Percentiles rank a stretch among this genome's conserved stretches.
Conservation (phyloP, 1,140 invertebrate genomes). For the Trachymyrmex cornetzi region DNA sequence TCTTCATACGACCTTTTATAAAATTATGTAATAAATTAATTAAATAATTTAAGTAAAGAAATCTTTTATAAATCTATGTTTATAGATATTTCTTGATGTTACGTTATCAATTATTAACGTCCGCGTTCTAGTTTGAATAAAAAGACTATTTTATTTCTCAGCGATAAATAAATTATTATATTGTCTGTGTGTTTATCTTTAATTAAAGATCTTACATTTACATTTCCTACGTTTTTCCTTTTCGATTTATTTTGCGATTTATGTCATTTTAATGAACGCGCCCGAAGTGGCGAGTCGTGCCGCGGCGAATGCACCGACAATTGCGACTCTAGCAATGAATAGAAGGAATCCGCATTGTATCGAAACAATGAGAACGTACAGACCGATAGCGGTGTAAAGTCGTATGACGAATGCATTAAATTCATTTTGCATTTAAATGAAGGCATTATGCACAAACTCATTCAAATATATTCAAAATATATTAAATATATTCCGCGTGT, state of each 20-base stretch:
- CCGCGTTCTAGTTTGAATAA: neutral
- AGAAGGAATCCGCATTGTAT: conserved; percentile 51
- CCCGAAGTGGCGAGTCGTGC: neutral
- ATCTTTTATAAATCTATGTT: neutral
- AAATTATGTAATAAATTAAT: too few relatives aligned
- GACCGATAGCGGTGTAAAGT: conserved; percentile 25
- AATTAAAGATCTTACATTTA: neutral
- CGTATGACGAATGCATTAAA: conserved; percentile 24
- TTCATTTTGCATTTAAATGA: conserved; percentile 45
- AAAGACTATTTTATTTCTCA: conserved; percentile 1
- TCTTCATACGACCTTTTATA: too few relatives aligned
- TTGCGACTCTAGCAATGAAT: conserved; percentile 43
- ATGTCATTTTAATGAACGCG: conserved; percentile 29
- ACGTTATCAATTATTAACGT: neutral
- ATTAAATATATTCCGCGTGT: neutral
- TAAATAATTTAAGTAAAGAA: neutral
- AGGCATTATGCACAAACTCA: conserved; percentile 27
- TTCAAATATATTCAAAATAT: neutral
- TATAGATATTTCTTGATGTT: neutral
- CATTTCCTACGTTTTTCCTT: neutral
- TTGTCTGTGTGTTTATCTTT: neutral
- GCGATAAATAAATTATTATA: conserved; percentile 27
- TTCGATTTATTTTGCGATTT: conserved; percentile 9
- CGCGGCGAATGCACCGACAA: conserved; percentile 4
- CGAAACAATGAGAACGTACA: conserved; percentile 34